Evolutionary conservation across 2,888 invertebrate genomes (phyloP), one percentile per base, ranked within the genome.

Genomic region (Philereme vetulata): DNA sequence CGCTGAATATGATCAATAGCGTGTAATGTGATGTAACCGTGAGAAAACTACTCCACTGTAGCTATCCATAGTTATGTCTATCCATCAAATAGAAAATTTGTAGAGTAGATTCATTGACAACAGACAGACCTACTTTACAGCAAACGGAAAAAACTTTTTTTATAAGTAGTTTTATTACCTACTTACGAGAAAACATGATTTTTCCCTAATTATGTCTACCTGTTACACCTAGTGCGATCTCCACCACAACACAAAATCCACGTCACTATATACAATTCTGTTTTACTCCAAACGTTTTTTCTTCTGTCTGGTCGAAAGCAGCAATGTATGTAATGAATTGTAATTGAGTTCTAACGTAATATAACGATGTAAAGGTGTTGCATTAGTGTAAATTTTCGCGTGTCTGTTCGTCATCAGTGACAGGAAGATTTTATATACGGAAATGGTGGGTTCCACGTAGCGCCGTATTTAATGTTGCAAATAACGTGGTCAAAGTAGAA

Each of bases 321-420:
- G 56, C 43, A 60, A 51, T 55, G 55, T 10, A 8, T 51, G 34
- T 7, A 3, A 34, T 5, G 5, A n/a, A 45, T n/a, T 4, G n/a
- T 1, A 6, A n/a, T 47, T 32, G 10, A 11, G 4, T 40, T 11
- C 5, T 42, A 10, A n/a, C 46, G 43, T 36, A 6, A 43, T n/a
- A 7, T 21, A 46, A 4, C 32, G 50, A 40, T 33, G 62, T 66
- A 52, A 36, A 51, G 60, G 57, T 51, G 50, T 64, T 63, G 56
- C 68, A 64, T 68, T 68, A 66, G 64, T 62, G 60, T 68, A 64
- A 35, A 68, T 66, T 64, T 68, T 64, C 62, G 49, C 44, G 11
- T 54, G 60, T 57, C 51, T 55, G 67, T 63, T 60, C 49, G 54
- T 66, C 66, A 65, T 10, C 48, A 46, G 56, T 46, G 58, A 60